phyloP scores from a whole-genome alignment of 2,888 invertebrate genomes.

The Oscheius onirici region DNA sequence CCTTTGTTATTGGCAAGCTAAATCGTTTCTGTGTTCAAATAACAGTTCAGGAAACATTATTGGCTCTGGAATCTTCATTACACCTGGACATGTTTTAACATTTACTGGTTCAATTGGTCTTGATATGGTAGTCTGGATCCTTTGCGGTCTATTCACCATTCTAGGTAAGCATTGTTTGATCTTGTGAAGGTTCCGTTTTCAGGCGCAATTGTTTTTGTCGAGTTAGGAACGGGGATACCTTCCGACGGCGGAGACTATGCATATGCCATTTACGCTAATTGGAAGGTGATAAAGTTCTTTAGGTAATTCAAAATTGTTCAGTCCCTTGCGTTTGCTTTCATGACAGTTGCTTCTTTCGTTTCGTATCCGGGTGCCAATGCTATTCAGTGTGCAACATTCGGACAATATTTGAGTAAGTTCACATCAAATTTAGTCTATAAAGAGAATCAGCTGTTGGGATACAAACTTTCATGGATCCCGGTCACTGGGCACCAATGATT shows the following conservation, averaged over 20 bases:
- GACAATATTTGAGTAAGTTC: conserved; percentile 22
- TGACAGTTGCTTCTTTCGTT: conserved; percentile 6
- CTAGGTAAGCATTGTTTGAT: too few species aligned
- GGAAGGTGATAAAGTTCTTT: conserved; percentile 14
- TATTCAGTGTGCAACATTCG: conserved; percentile 18
- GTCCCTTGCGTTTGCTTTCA: conserved; percentile 17
- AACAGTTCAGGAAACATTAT: conserved; percentile 29
- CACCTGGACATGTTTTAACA: conserved; percentile 30
- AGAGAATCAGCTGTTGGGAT: not conserved
- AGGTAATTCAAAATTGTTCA: not conserved
- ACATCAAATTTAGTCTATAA: not conserved
- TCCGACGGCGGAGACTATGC: conserved; percentile 38
- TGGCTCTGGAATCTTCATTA: conserved; percentile 38
- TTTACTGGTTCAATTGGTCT: conserved; percentile 78
- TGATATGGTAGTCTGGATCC: conserved; percentile 82
- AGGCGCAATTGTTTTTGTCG: conserved; percentile 84
- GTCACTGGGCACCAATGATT: not conserved
- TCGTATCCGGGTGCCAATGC: conserved; percentile 19
- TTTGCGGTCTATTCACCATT: conserved; percentile 82
- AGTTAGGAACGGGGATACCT: conserved; percentile 85
- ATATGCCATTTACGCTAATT: conserved; percentile 27
- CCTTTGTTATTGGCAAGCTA: conserved; percentile 26
- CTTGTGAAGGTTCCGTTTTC: not conserved
- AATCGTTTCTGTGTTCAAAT: not conserved
- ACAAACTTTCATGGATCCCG: not conserved